Conservation (phyloP, 2,888 invertebrate species). For the Galeruca laticollis region DNA sequence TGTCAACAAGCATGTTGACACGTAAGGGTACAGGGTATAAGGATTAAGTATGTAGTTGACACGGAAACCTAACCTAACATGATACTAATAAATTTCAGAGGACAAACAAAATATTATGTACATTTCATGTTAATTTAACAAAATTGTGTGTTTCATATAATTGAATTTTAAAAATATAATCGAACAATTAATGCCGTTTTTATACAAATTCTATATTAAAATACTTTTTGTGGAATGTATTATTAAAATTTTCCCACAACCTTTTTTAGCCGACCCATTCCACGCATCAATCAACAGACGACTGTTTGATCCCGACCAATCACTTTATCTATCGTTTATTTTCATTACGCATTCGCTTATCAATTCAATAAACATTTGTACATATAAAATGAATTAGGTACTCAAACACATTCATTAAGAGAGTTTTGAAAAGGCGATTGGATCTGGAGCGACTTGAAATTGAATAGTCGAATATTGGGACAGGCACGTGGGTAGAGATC, state of each 20-base stretch:
- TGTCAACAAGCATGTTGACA: too few relatives aligned
- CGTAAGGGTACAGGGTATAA: too few relatives aligned
- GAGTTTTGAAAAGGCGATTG: neutral
- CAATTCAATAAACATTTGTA: slow-evolving; percentile 1
- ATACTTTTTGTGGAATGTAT: neutral
- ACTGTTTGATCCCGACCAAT: neutral
- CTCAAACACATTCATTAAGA: slow-evolving; percentile 14
- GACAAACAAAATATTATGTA: too few relatives aligned
- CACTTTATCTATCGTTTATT: slow-evolving; percentile 18
- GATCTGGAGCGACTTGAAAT: slow-evolving; percentile 2
- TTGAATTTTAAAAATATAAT: too few relatives aligned
- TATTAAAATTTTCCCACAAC: neutral
- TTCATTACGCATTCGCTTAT: slow-evolving; percentile 7
- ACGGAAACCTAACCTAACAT: too few relatives aligned
- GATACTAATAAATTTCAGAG: too few relatives aligned
- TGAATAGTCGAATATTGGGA: slow-evolving; percentile 8
- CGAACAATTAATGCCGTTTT: too few relatives aligned
- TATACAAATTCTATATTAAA: too few relatives aligned
- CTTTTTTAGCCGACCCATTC: neutral
- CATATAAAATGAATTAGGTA: slow-evolving; percentile 9
- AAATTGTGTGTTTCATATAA: too few relatives aligned
- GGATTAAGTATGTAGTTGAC: too few relatives aligned
- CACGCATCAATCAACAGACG: neutral
- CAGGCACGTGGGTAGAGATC: slow-evolving; percentile 16
- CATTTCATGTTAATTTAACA: too few relatives aligned